These are phyloP conservation scores for Oxycera nigricornis DNA, from an alignment of 2,888 invertebrate genomes.

Conservation along the genomic window DNA sequence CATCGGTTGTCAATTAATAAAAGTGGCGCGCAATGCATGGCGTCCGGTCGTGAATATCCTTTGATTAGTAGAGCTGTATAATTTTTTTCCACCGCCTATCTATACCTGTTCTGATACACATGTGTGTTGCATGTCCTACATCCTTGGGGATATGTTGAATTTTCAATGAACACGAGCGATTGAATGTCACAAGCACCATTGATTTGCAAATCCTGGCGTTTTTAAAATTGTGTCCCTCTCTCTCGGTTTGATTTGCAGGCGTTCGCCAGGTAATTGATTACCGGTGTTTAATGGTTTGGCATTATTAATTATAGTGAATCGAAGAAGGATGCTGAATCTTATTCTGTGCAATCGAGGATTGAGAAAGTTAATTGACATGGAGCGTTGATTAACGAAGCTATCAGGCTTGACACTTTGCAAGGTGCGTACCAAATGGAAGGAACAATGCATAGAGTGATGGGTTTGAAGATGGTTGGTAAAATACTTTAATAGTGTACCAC, in stretches of 20 bases:
- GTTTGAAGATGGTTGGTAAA: no score
- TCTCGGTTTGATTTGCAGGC: not conserved
- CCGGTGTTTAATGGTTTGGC: not conserved
- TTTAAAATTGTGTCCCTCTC: no score
- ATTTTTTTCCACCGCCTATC: not conserved
- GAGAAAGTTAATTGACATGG: no score
- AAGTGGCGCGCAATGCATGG: not conserved
- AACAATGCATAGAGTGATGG: no score
- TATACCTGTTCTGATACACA: not conserved
- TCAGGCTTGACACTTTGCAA: no score
- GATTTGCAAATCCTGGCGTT: not conserved
- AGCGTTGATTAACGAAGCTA: no score
- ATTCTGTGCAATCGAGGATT: no score
- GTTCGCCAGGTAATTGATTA: not conserved
- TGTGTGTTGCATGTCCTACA: not conserved
- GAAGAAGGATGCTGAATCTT: not conserved
- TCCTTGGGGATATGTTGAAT: not conserved
- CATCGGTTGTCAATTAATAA: constrained; percentile 19
- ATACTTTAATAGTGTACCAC: no score
- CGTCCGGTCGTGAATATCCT: not conserved
- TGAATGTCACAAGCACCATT: not conserved
- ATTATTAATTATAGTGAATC: not conserved
- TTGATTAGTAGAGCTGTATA: not conserved
- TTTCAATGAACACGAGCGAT: not conserved
- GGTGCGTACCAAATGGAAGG: no score